Evolutionary conservation across 1,140 invertebrate genomes (phyloP), one percentile per base, ranked within the genome.

Genomic region (Ganaspis sp.): DNA sequence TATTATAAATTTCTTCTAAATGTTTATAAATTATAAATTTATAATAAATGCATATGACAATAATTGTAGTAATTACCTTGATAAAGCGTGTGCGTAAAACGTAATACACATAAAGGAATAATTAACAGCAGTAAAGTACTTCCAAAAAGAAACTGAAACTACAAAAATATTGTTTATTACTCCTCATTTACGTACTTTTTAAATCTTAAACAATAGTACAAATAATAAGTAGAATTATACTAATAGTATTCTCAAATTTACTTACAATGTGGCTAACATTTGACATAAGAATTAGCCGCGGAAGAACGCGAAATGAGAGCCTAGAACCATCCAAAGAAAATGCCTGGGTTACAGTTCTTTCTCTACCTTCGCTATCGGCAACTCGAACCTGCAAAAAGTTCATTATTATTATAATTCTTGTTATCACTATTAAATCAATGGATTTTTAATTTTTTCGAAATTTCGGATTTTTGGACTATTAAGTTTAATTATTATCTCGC

Each of bases 261-360:
- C 94, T 94, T 93, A 97, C 96, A 83, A 96, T 91, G 74, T 87
- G 89, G 82, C 93, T 94, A 54, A 95, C 93, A 90, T 96, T 93
- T 40, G 94, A 90, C 95, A 96, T 97, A 4, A 98, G 92, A 26
- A 95, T 88, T 73, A 96, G 90, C 87, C 95, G 92, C 23, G 95
- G 91, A 64, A 94, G 88, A 70, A 96, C 82, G 53, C 92, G 90
- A 91, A 97, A 97, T 45, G 91, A 90, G 37, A 94, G 85, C 83
- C 91, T 90, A 15, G 93, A 93, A 9, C 94, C 94, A 90, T 97
- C 96, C 26, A 97, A 89, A 29, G 96, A 94, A 92, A 97, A 97
- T 76, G 93, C 92, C 84, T 97, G 95, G n/a, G 87, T 90, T 23
- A 94, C 84, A 76, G 90, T 89, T 78, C 92, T 91, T 81, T 93